Evolutionary conservation across 2,113 vertebrate species (phyloP), one percentile per base, ranked within the genome.

Genomic region (Callipepla squamata): DNA sequence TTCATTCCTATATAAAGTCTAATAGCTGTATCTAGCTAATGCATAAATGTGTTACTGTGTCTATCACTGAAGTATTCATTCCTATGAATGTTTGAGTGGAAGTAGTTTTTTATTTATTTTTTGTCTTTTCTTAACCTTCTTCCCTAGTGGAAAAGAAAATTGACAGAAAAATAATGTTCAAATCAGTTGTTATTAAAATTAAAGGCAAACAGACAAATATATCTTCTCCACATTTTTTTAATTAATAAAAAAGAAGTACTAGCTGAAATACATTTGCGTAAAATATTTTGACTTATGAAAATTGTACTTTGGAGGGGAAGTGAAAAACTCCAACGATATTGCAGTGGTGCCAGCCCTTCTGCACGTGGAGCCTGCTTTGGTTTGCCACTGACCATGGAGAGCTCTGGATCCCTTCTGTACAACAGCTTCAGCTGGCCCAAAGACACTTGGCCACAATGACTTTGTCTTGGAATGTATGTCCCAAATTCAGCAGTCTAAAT

Each of bases 341-440:
- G 6, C 16, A 19, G 40, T 8, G 2, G 55, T 21, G 13, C 67
- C 57, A 44, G 17, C 23, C 17, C 34, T 57, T 90, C 34, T 44
- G 34, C 0, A 0, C 20, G 11, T 11, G 4, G n/a, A 74, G 34
- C 26, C 21, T 44, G 42, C 8, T 26, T 79, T 14, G 13, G 19
- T 72, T 81, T 67, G 23, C 7, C 26, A 3, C 5, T 42, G 72
- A 6, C 8, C 2, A 0, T 5, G 44, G 48, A 38, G 36, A 7
- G 61, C 61, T 26, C 61, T 40, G 36, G 57, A 59, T 59, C n/a
- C 23, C 25, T 13, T 26, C 23, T 50, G 13, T 42, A 5, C 44
- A 9, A 17, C 22, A 7, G 5, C 25, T 34, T 15, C 20, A 9
- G 32, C 23, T 5, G n/a, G 9, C 51, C 32, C 45, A 30, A 13